Conservation (phyloP, 64 coral and sea anemone species). For the Exaiptasia diaphana region DNA sequence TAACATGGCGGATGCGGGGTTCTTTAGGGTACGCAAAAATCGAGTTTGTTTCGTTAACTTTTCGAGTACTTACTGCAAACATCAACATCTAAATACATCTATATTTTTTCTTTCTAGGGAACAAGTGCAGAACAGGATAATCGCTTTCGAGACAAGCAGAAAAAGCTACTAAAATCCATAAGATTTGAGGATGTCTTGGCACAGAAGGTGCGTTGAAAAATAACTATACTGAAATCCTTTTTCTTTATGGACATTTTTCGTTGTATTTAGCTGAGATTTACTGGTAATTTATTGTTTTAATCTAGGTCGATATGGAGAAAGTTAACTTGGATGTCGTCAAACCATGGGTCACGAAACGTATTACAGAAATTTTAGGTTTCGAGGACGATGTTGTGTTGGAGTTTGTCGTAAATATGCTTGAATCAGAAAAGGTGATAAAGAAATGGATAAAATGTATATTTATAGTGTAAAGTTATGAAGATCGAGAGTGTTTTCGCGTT, state of each 20-base stretch:
- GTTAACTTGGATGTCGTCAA: conserved; percentile 85
- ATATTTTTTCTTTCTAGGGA: conserved; percentile 52
- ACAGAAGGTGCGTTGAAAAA: conserved; percentile 61
- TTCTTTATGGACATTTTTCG: background rate
- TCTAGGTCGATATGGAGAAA: conserved; percentile 96
- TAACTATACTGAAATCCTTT: background rate
- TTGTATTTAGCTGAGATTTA: background rate
- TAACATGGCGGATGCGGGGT: conserved; percentile 96
- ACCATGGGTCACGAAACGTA: conserved; percentile 92
- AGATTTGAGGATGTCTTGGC: conserved; percentile 84
- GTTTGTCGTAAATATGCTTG: conserved; percentile 95
- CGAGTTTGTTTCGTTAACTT: background rate
- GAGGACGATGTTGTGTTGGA: conserved; percentile 95
- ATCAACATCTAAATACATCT: background rate
- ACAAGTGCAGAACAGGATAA: conserved; percentile 98
- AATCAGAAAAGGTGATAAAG: conserved; percentile 76
- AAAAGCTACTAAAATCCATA: conserved; percentile 95
- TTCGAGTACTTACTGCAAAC: background rate
- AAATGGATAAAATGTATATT: background rate
- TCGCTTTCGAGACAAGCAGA: conserved; percentile 95
- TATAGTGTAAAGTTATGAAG: background rate
- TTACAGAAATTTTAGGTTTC: conserved; percentile 89
- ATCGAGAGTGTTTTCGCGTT: no score
- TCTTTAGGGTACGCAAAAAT: conserved; percentile 77
- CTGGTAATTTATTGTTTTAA: background rate